Base-by-base conservation (phyloP, 2,113 vertebrate species). In the Chloropsis cyanopogon region DNA sequence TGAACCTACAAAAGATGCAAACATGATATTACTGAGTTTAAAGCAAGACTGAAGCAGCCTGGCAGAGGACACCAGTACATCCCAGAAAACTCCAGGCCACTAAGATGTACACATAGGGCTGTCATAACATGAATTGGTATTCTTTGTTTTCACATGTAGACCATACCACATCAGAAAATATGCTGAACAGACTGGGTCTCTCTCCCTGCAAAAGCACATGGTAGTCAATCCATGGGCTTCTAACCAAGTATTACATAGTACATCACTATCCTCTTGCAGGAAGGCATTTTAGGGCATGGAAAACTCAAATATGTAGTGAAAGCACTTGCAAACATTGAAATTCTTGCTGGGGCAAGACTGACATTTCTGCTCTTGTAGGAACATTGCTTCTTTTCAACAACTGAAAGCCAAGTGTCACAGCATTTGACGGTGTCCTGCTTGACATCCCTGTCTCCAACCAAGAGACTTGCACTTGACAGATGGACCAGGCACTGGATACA, bases 1-100 rank as follows among this genome's bases (percentile, higher is more conserved):
- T 98, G 98, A 93, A 98, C 98, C 99, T 99, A 76, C 73, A 54
- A 96, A 92, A 96, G 81, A 94, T 86, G 82, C 64, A 93, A 82
- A 56, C 59, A 69, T 7, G 56, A 9, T 57, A 71, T 68, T 25
- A 54, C 39, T 41, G 33, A 93, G 35, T 82, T 95, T 65, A 90
- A 88, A 90, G 76, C 25, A 49, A 79, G 29, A 82, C 50, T 18
- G 57, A 88, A 88, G 33, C 14, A 77, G 19, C 47, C 50, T 87
- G 78, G 20, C 29, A 80, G 35, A 90, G 22, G 11, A 73, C 72
- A 83, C 25, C 42, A 79, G 6, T 22, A 14, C 18, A 35, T 25
- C n/a, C 25, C 25, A 70, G 52, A 86, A 63, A 86, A 71, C 14
- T 68, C 29, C 23, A 77, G 49, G 68, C 52, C 47, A 42, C 49